Percentiles rank a stretch among this genome's conserved stretches.
phyloP scores from a whole-genome alignment of 2,113 vertebrate species.

The Pleuronectes platessa region DNA sequence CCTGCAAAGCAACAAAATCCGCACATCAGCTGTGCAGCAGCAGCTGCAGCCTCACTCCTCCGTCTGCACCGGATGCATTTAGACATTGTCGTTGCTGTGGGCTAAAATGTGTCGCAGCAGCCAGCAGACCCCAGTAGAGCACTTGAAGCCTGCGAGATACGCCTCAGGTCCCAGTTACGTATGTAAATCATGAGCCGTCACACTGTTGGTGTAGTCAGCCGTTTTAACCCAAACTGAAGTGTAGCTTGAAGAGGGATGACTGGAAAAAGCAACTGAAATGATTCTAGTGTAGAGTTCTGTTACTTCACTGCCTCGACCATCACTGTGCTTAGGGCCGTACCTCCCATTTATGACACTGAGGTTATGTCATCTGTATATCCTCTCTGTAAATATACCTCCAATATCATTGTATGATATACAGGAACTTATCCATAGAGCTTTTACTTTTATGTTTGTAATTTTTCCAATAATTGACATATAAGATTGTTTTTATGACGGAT shows the following conservation, averaged over 20 bases:
- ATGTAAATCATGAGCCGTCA: not conserved
- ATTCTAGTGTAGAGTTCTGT: not conserved
- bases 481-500: too few species aligned
- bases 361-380: not conserved
- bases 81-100: not conserved
- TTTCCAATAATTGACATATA: too few species aligned
- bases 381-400: not conserved
- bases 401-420: not conserved
- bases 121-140: not conserved
- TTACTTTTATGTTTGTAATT: too few species aligned
- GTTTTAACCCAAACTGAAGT: slow-evolving; percentile 1
- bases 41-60: not conserved
- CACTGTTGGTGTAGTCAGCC: not conserved
- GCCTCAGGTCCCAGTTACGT: not conserved
- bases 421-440: not conserved
- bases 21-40: not conserved
- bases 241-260: not conserved
- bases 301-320: not conserved
- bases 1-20: not conserved
- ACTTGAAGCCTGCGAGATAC: not conserved
- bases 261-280: not conserved
- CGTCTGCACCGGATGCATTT: not conserved
- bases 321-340: not conserved
- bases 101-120: not conserved
- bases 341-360: not conserved